Base-by-base conservation (phyloP, 2,888 invertebrate genomes). In the Melanotus villosus region DNA sequence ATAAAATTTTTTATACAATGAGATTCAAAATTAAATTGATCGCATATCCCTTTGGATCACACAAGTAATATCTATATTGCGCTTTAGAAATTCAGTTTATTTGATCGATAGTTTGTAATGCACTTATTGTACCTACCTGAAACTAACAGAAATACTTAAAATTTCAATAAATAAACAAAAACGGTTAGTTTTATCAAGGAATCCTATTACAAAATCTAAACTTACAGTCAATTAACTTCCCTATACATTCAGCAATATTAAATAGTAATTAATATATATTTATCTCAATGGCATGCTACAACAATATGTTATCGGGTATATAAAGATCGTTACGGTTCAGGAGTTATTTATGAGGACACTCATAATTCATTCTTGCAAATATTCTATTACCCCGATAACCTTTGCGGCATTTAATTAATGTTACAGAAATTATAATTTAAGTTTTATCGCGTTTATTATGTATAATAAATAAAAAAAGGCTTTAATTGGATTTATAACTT, bases 321-420 rank as follows among this genome's bases (percentile, higher is more conserved):
- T 63, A 56, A 58, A 65, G 74, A 72, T 73, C 75, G 75, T 72
- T 75, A 67, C 68, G 77, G 78, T 72, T 75, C 73, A 72, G 66
- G 59, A 70, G 64, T 73, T 72, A 70, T 77, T 78, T 76, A 77
- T 74, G 75, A 73, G 69, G 73, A 69, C 74, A 77, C 73, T 68
- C 75, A 76, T 78, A 77, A 78, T 73, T 75, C 75, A 74, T 62
- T 69, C 71, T 69, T 72, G 73, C 70, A 73, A 74, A 70, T 76
- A 73, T 73, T 73, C 64, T 71, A 60, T 70, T 68, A 66, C 59
- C 58, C 32, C 52, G 73, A 76, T 77, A 77, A 76, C 77, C 76
- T 71, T 60, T 67, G 68, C 68, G 71, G 66, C 73, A 71, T 77
- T 75, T 76, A 77, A 76, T 77, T 74, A 76, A 77, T 74, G 74